These are phyloP conservation scores for Aurelia aurita DNA, from an alignment of 30 jellyfish, hydroid and myxozoan genomes.

Conservation along the genomic window DNA sequence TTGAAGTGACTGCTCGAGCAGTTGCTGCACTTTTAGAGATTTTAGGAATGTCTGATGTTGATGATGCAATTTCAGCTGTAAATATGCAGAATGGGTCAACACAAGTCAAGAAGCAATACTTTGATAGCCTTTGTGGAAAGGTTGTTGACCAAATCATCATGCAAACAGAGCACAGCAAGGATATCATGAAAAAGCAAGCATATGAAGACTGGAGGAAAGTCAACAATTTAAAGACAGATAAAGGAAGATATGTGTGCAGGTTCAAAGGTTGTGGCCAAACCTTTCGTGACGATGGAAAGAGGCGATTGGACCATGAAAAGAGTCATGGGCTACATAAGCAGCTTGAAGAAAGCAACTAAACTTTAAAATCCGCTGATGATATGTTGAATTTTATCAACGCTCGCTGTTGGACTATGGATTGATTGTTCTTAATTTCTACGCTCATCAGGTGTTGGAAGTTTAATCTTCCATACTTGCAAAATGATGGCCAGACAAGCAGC, in stretches of 20 bases:
- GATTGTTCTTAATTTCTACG: constrained; percentile 38
- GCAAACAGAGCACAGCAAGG: not conserved
- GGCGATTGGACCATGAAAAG: constrained; percentile 42
- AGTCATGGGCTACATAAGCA: constrained; percentile 21
- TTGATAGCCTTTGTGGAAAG: not conserved
- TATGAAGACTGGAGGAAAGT: constrained; percentile 31
- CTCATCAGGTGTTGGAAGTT: constrained; percentile 63
- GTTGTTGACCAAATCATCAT: constrained; percentile 24
- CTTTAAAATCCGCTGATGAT: constrained; percentile 21
- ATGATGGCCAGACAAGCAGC: constrained; percentile 47
- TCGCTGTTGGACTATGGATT: constrained; percentile 22
- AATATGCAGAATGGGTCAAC: not conserved
- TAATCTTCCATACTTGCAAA: constrained; percentile 39
- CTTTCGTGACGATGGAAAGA: constrained; percentile 22
- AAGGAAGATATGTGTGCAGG: constrained; percentile 30
- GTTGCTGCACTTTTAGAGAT: constrained; percentile 29
- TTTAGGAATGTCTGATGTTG: not conserved
- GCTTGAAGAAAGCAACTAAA: not conserved
- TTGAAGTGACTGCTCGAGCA: constrained; percentile 29
- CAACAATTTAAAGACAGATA: not conserved
- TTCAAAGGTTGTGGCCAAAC: constrained; percentile 12
- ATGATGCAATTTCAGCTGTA: not conserved
- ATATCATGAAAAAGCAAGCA: not conserved
- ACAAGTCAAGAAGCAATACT: not conserved
- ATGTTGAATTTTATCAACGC: constrained; percentile 44